Base-by-base conservation (phyloP, 2,113 vertebrate species). In the Tor tambroides region DNA sequence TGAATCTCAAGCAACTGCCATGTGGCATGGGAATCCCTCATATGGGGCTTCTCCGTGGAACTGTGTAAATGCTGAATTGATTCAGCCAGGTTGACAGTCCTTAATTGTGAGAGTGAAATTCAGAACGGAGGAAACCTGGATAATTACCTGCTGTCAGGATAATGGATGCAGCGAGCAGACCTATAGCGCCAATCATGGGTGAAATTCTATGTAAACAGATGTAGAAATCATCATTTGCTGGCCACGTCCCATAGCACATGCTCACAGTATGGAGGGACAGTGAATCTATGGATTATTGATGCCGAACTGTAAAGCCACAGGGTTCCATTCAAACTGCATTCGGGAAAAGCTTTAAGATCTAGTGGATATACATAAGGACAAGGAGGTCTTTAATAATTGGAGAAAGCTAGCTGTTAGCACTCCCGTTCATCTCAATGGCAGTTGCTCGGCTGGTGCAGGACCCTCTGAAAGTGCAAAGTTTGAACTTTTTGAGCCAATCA, bases 191-290 rank as follows among this genome's bases (percentile, higher is more conserved):
- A 83, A 30, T 87, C 78, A 86, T 75, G 78, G 63, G 74, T 87
- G 79, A 90, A 87, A 86, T 84, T 82, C 78, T 85, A 72, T 69
- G 80, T 72, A 91, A 89, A 88, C 81, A 88, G 80, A 85, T 51
- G 56, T 83, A 90, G 91, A 90, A 92, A 92, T 87, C 87, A 90
- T 91, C 46, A 89, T 89, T 89, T 90, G 23, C 38, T 54, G 15
- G 8, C 38, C 11, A 51, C 41, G 21, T 32, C 46, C 81, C 79
- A 86, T 51, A 59, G 19, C 12, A 51, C 56, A 46, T 10, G 26
- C 5, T 5, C 28, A 28, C 76, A 35, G 86, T 71, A 9, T 43
- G 63, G n/a, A 83, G 49, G 14, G 85, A 82, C 71, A 56, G 82
- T 17, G 78, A 88, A 72, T 87, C 71, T 75, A 59, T 86, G 38